These are phyloP conservation scores for Dryobota labecula DNA, from an alignment of 2,888 invertebrate species.

Conservation along the genomic window DNA sequence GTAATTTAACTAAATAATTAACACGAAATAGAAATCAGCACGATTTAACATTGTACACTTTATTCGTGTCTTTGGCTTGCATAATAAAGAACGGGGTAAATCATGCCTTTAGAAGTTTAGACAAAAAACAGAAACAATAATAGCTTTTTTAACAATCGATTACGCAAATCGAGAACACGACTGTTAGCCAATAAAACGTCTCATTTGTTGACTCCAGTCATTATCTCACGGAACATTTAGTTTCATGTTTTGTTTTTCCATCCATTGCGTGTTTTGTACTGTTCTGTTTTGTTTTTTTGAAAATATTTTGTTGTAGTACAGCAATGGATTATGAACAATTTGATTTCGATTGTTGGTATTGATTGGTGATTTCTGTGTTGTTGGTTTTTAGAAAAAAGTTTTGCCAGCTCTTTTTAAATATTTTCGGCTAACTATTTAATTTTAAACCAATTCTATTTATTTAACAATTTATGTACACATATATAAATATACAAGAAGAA, in stretches of 20 bases:
- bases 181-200: conserved; percentile 65
- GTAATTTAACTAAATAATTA: conserved; percentile 57
- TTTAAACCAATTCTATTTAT: too few relatives aligned
- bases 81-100: conserved; percentile 70
- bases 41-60: conserved; percentile 56
- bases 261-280: conserved; percentile 6
- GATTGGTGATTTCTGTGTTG: not conserved
- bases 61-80: conserved; percentile 67
- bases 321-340: conserved; percentile 11
- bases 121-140: conserved; percentile 75
- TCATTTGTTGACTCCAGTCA: conserved; percentile 62
- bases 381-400: not conserved
- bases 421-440: too few relatives aligned
- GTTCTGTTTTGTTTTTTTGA: not conserved
- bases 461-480: too few relatives aligned
- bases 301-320: not conserved
- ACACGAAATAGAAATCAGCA: conserved; percentile 61
- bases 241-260: not conserved
- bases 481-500: too few relatives aligned
- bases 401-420: too few relatives aligned
- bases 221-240: conserved; percentile 7
- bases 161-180: conserved; percentile 79
- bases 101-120: conserved; percentile 66
- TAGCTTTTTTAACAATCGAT: conserved; percentile 71
- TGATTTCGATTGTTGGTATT: not conserved